Evolutionary conservation across 1,140 invertebrate genomes (phyloP).

Genomic region (Anagrus nilaparvatae): DNA sequence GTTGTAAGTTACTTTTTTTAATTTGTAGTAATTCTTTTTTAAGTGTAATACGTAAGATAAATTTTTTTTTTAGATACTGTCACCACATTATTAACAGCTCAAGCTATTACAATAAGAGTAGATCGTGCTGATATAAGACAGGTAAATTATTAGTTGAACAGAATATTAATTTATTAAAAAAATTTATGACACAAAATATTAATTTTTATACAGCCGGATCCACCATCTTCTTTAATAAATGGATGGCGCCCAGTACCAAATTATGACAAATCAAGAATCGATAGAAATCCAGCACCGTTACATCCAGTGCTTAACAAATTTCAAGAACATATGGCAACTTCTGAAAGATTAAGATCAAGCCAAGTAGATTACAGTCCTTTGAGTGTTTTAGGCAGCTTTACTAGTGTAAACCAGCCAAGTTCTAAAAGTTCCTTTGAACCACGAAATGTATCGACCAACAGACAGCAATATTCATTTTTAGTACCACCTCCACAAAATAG

Average conservation of each 20-base stretch:
- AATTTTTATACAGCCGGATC: constrained; percentile 18
- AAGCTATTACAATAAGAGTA: constrained; percentile 33
- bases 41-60: too few species aligned
- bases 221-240: constrained; percentile 31
- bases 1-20: constrained; percentile 19
- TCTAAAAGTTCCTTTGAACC: constrained; percentile 21
- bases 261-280: constrained; percentile 30
- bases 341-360: constrained; percentile 29
- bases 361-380: constrained; percentile 34
- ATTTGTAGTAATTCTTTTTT: not conserved
- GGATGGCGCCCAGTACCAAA: constrained; percentile 34
- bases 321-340: constrained; percentile 32
- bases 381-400: constrained; percentile 40
- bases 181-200: not conserved
- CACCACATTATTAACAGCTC: constrained; percentile 22
- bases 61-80: constrained; percentile 27
- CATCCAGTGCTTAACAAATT: constrained; percentile 33
- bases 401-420: constrained; percentile 36
- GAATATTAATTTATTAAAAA: not conserved
- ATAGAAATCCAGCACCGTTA: constrained; percentile 21
- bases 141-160: constrained; percentile 22
- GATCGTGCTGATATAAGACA: constrained; percentile 32
- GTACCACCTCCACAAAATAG: constrained; percentile 33
- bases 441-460: constrained; percentile 28
- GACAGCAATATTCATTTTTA: constrained; percentile 33